Conservation (phyloP, 1,140 invertebrate species). For the Prorops nasuta region DNA sequence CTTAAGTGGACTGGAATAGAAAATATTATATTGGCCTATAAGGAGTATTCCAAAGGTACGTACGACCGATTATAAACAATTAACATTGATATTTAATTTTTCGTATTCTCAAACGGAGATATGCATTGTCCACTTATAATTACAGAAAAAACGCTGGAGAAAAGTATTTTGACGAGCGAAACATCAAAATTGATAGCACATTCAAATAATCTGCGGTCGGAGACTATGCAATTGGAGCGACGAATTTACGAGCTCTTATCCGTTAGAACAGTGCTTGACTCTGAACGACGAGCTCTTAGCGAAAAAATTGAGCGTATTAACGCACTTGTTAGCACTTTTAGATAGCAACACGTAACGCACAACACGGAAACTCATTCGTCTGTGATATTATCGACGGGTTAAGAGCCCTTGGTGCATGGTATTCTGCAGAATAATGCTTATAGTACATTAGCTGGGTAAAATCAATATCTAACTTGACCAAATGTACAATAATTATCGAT, state of each 20-base stretch:
- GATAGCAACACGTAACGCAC: constrained; percentile 49
- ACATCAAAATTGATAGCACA: constrained; percentile 40
- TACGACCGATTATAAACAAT: constrained; percentile 5
- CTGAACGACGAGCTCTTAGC: constrained; percentile 39
- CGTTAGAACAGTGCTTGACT: constrained; percentile 39
- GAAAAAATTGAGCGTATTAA: constrained; percentile 50
- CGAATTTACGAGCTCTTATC: constrained; percentile 40
- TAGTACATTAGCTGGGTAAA: constrained; percentile 21
- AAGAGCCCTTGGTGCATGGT: constrained; percentile 43
- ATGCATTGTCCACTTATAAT: constrained; percentile 8
- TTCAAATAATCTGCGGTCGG: constrained; percentile 41
- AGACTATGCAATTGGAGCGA: constrained; percentile 42
- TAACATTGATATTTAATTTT: not conserved
- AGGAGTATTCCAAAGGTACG: constrained; percentile 51
- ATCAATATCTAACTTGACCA: constrained; percentile 25
- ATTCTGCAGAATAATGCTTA: constrained; percentile 31
- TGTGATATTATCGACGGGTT: constrained; percentile 56
- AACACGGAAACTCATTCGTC: constrained; percentile 56
- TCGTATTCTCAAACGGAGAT: not conserved
- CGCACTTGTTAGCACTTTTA: constrained; percentile 43
- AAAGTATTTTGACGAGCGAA: constrained; percentile 38
- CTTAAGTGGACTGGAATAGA: constrained; percentile 51
- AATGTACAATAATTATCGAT: constrained; percentile 31
- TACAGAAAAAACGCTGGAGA: constrained; percentile 47
- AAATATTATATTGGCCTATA: constrained; percentile 48